Conservation (phyloP, 2,797 vertebrate species). For the Crenuchus spilurus region DNA sequence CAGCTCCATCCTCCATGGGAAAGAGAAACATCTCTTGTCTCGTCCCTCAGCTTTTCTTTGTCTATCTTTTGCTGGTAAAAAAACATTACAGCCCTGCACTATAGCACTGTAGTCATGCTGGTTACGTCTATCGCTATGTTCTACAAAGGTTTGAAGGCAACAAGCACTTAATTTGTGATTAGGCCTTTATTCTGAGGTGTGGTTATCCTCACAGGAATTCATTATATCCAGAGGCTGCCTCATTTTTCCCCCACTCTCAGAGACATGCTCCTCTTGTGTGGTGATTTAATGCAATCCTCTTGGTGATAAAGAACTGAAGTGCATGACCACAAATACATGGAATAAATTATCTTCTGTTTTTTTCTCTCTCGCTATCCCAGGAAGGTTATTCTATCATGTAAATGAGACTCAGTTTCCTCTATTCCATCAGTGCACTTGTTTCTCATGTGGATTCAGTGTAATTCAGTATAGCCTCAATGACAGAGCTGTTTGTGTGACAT, state of each 20-base stretch:
- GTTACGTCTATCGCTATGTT: conserved; percentile 70
- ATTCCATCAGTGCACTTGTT: conserved; percentile 35
- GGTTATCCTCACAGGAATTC: conserved; percentile 86
- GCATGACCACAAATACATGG: conserved; percentile 85
- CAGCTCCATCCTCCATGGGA: conserved; percentile 62
- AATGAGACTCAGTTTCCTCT: conserved; percentile 76
- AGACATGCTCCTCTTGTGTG: conserved; percentile 82
- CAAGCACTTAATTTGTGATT: conserved; percentile 86
- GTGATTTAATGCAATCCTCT: conserved; percentile 85
- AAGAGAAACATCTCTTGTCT: conserved; percentile 55
- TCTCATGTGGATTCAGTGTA: conserved; percentile 28
- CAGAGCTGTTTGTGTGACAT: background rate
- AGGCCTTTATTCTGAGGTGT: conserved; percentile 83
- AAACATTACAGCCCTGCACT: conserved; percentile 63
- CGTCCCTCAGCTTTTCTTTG: conserved; percentile 63
- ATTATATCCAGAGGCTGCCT: conserved; percentile 84
- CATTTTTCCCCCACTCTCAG: conserved; percentile 71
- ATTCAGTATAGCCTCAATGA: conserved; percentile 3
- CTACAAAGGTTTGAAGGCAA: conserved; percentile 80
- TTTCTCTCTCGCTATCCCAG: conserved; percentile 64
- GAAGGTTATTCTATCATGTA: conserved; percentile 85
- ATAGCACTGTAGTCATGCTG: conserved; percentile 66
- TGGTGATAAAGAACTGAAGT: conserved; percentile 85
- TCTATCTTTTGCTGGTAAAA: conserved; percentile 66
- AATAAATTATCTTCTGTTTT: conserved; percentile 79